Conservation (phyloP, 2,888 invertebrate species). For the Tyria jacobaeae region DNA sequence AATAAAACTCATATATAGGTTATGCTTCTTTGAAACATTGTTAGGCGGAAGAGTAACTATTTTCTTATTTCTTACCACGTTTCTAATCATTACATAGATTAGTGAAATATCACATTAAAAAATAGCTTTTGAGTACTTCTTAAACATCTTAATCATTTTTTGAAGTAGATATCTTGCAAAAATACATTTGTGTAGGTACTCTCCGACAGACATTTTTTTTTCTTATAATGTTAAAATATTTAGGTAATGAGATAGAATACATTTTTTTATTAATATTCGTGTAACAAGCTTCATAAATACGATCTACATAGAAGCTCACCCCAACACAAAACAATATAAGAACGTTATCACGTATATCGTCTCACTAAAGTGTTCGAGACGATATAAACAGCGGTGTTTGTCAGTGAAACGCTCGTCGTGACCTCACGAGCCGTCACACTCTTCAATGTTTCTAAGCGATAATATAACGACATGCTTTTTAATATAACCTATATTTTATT, state of each 20-base stretch:
- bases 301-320: not conserved
- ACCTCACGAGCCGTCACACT: conserved; percentile 65
- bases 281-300: not conserved
- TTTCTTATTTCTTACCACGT: too few species aligned
- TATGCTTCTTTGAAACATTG: too few species aligned
- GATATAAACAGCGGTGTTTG: conserved; percentile 27
- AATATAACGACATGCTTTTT: conserved; percentile 57
- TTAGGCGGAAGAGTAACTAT: too few species aligned
- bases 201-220: too few species aligned
- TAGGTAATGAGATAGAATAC: not conserved
- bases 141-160: too few species aligned
- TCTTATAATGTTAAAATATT: too few species aligned
- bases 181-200: too few species aligned
- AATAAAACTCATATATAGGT: too few species aligned
- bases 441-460: conserved; percentile 51
- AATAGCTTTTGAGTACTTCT: too few species aligned
- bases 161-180: too few species aligned
- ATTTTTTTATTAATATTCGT: not conserved
- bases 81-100: too few species aligned
- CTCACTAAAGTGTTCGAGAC: conserved; percentile 30
- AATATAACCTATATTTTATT: conserved; percentile 23
- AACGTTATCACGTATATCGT: conserved; percentile 12
- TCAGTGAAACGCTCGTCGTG: conserved; percentile 44
- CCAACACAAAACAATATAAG: not conserved
- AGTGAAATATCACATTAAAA: too few species aligned